These are phyloP conservation scores for Cheilosia urbana DNA, from an alignment of 2,888 invertebrate genomes.

Conservation along the genomic window DNA sequence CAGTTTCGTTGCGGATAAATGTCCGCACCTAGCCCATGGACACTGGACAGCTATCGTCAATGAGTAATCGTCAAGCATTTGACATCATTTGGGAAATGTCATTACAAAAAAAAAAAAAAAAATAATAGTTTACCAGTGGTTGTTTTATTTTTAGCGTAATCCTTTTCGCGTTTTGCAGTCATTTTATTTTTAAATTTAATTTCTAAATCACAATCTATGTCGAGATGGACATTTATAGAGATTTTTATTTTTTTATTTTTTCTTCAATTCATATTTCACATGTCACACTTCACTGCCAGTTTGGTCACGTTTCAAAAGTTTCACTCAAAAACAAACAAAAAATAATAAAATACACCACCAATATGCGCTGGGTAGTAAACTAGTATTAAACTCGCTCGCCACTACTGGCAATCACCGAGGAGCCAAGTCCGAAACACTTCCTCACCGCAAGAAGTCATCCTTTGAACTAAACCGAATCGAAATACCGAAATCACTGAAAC, in stretches of 20 bases:
- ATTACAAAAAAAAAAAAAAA: conserved; percentile 42
- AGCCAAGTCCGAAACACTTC: conserved; percentile 73
- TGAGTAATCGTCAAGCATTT: conserved; percentile 65
- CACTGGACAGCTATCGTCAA: conserved; percentile 50
- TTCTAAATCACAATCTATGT: conserved; percentile 49
- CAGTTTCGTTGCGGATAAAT: conserved; percentile 55
- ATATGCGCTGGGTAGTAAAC: neutral
- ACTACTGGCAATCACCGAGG: conserved; percentile 46
- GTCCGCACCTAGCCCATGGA: conserved; percentile 52
- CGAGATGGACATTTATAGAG: conserved; percentile 48
- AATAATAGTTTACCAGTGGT: conserved; percentile 80
- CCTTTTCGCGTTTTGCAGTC: conserved; percentile 83
- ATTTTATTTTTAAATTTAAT: conserved; percentile 78
- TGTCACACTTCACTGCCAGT: conserved; percentile 6
- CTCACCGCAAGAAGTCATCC: conserved; percentile 76
- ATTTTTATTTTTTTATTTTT: conserved; percentile 13
- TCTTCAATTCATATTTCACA: conserved; percentile 21
- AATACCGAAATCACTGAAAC: conserved; percentile 70
- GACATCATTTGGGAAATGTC: conserved; percentile 35
- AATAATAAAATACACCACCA: conserved; percentile 54
- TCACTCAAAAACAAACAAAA: conserved; percentile 45
- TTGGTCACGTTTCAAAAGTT: conserved; percentile 51
- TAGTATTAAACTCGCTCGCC: conserved; percentile 57
- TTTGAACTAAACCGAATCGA: conserved; percentile 76
- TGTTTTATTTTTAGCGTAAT: conserved; percentile 82